phyloP scores from a whole-genome alignment of 2,797 vertebrate genomes.

The Saguinus oedipus region DNA sequence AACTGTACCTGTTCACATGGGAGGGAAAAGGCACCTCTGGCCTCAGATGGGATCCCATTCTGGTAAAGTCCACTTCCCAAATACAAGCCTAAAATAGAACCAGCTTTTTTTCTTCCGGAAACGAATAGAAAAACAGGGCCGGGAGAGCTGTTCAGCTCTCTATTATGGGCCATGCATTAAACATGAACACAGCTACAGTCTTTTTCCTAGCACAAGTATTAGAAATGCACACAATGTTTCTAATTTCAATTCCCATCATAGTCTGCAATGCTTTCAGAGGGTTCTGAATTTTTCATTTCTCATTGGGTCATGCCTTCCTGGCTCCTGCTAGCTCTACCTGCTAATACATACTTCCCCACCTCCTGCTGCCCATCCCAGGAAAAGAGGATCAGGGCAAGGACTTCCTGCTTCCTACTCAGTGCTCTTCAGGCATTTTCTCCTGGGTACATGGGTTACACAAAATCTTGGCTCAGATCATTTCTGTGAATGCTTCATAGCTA shows the following conservation, averaged over 20 bases:
- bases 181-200: constrained; percentile 78
- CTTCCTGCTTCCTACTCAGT: not conserved
- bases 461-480: not conserved
- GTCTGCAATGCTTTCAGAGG: constrained; percentile 69
- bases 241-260: constrained; percentile 78
- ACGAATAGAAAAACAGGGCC: constrained; percentile 64
- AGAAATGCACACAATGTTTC: constrained; percentile 82
- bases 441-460: not conserved
- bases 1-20: not conserved
- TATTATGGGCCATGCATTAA: constrained; percentile 81
- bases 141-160: constrained; percentile 73
- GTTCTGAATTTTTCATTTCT: constrained; percentile 74
- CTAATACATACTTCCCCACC: not conserved
- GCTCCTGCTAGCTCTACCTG: not conserved
- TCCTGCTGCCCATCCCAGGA: not conserved
- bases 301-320: not conserved
- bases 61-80: constrained; percentile 56
- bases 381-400: not conserved
- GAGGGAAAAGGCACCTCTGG: constrained; percentile 31
- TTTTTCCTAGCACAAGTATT: constrained; percentile 77
- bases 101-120: constrained; percentile 77
- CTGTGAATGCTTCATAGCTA: not conserved
- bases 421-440: not conserved
- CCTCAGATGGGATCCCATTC: not conserved
- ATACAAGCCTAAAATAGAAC: constrained; percentile 77